Conservation (phyloP, 23 tunicate species). For the Trididemnum nubilum region DNA sequence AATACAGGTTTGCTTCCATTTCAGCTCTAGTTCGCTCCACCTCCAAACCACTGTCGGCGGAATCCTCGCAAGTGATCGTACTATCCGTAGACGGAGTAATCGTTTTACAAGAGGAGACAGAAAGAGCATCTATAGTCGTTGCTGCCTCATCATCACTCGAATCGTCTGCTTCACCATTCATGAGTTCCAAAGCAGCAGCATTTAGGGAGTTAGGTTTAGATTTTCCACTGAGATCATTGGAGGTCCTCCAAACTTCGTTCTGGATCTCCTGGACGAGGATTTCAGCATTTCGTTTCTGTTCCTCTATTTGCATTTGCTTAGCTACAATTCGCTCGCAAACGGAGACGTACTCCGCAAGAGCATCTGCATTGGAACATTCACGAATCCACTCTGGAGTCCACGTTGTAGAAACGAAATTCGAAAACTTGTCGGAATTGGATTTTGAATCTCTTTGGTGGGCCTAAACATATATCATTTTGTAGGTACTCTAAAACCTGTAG, state of each 20-base stretch:
- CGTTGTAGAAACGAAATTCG: not conserved
- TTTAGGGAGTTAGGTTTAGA: not conserved
- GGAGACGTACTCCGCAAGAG: conserved; percentile 52
- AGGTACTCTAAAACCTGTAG: too few species aligned
- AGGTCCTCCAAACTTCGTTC: conserved; percentile 72
- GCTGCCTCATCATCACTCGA: conserved; percentile 70
- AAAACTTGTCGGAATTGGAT: too few species aligned
- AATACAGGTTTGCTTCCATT: conserved; percentile 71
- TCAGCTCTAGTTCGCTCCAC: conserved; percentile 60
- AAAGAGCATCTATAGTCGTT: conserved; percentile 16
- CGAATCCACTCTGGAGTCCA: conserved; percentile 45
- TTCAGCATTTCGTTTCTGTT: conserved; percentile 61
- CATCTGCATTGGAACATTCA: conserved; percentile 49
- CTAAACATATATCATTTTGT: too few species aligned
- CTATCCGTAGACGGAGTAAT: not conserved
- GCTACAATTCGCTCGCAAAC: conserved; percentile 66
- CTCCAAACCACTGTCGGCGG: conserved; percentile 32
- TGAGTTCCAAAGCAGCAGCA: conserved; percentile 64
- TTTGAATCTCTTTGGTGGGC: too few species aligned
- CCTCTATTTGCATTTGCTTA: conserved; percentile 83
- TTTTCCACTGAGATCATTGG: conserved; percentile 3
- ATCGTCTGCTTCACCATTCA: conserved; percentile 32
- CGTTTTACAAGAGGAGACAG: conserved; percentile 18
- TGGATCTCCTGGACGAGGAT: conserved; percentile 78
- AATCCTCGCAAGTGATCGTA: not conserved